Evolutionary conservation across 2,888 invertebrate genomes (phyloP), one percentile per base, ranked within the genome.

Genomic region (Acrocera orbiculus): DNA sequence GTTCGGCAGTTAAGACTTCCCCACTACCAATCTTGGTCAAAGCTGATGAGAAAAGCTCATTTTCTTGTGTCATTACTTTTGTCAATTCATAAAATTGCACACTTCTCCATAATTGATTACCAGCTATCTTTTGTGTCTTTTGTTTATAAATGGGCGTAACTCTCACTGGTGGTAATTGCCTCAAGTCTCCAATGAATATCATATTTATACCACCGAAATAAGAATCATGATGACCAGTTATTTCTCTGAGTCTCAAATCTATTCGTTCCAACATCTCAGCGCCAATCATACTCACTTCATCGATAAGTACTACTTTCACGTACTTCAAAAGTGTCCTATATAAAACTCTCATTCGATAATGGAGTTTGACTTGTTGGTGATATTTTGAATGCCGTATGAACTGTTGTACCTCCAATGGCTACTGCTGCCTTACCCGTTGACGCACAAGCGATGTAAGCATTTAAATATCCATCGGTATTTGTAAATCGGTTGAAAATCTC

Each of bases 401-500:
- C 44, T 19, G 47, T 46, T 6, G 47, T 45, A 6, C 47, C 49
- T 26, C 42, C 42, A n/a, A 50, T 47, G 9, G 46, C 46, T 22
- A 44, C 42, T 28, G 48, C 48, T 27, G 52, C 48, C 39, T 47
- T 47, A 16, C 48, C 49, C 30, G 48, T 49, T 16, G 45, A 46
- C 14, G 48, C 47, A 41, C 46, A 46, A 8, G 51, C 39, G 16
- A 58, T 46, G 39, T 53, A 58, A 4, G 54, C 46, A 45, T 59
- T 56, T 44, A 46, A 53, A 39, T 36, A 44, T 8, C 47, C 50
- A 48, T 57, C 50, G 23, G 37, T 50, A 36, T 48, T 44, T 27
- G 51, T 34, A 37, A 41, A 59, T 25, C 58, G 35, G 35, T 60
- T 60, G 33, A 55, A 56, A 37, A 53, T 58, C 46, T 57, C 58